Evolutionary conservation across 2,113 vertebrate genomes (phyloP), one percentile per base, ranked within the genome.

Genomic region (Heterocephalus glaber): DNA sequence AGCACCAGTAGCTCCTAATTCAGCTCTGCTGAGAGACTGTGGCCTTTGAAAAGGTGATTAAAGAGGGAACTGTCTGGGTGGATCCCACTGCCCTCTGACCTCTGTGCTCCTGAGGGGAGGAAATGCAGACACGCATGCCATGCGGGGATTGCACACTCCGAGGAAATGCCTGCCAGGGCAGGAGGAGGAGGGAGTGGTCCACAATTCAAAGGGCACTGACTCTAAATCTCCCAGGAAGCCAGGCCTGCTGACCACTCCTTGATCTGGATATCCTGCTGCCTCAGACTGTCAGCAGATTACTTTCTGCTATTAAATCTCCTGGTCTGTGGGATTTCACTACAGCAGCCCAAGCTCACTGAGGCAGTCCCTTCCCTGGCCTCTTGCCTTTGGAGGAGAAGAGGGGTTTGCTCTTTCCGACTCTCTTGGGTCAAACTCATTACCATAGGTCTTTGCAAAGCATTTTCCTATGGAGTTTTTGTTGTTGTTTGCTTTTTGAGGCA

Each of bases 401-500:
- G 4, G 1, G 13, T 26, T 41, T 10, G 26, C 14, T 49, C 13
- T 2, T 5, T 30, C 14, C 30, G 1, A 24, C 35, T 30, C 38
- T 47, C 11, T 65, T 22, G 74, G 49, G 52, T 49, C 60, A 85
- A 17, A 49, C 30, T 60, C 49, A 77, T 16, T 7, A 7, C 63
- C 26, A 44, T 16, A 86, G 14, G n/a, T 44, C 6, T 79, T 80
- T n/a, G 65, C 56, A 58, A 70, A 61, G 85, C 85, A 8, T 52
- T 86, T 81, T 44, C n/a, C 70, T 41, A 74, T 38, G 28, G 26
- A 47, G 72, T 28, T 74, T 26, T 26, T 44, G n/a, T n/a, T n/a
- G 22, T 26, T 74, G 10, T 24, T 26, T 44, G 11, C 22, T 74
- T 44, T 74, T 44, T 26, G 38, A 74, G n/a, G n/a, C n/a, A n/a